A percentile compares a stretch with the other conserved stretches of the same genome.
Evolutionary conservation across 1,140 invertebrate genomes (phyloP).

Genomic region (Tetramorium simillimum): DNA sequence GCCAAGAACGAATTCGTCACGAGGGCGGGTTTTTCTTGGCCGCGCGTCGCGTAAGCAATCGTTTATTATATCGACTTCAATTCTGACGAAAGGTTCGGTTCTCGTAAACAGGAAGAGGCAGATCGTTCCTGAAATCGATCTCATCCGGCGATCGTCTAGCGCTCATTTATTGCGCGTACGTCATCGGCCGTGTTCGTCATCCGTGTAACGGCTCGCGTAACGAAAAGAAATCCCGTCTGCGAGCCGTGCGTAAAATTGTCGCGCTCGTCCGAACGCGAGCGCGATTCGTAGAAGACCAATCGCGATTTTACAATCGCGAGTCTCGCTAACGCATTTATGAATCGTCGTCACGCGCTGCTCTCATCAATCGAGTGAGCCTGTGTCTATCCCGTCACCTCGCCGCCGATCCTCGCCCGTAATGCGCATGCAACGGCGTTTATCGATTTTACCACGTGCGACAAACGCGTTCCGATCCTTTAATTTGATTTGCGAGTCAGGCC

Average conservation of each 20-base stretch:
- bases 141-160: not conserved
- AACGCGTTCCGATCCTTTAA: conserved; percentile 9
- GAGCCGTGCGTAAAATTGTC: not conserved
- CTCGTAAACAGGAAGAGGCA: not conserved
- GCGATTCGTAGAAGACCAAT: not conserved
- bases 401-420: not conserved
- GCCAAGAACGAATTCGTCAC: not conserved
- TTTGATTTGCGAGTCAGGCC: not conserved
- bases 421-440: conserved; percentile 22
- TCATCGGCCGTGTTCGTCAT: not conserved
- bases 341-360: not conserved
- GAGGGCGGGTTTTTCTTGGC: not conserved
- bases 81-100: not conserved
- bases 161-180: not conserved
- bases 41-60: not conserved
- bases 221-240: not conserved
- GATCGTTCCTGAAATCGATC: not conserved
- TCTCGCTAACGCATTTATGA: conserved; percentile 6
- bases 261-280: not conserved
- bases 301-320: not conserved
- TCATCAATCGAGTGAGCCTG: conserved; percentile 11
- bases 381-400: not conserved
- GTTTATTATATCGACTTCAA: not conserved
- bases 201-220: not conserved
- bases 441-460: conserved; percentile 4